Base-by-base conservation (phyloP, 2,888 invertebrate species). In the Campaea margaritaria region DNA sequence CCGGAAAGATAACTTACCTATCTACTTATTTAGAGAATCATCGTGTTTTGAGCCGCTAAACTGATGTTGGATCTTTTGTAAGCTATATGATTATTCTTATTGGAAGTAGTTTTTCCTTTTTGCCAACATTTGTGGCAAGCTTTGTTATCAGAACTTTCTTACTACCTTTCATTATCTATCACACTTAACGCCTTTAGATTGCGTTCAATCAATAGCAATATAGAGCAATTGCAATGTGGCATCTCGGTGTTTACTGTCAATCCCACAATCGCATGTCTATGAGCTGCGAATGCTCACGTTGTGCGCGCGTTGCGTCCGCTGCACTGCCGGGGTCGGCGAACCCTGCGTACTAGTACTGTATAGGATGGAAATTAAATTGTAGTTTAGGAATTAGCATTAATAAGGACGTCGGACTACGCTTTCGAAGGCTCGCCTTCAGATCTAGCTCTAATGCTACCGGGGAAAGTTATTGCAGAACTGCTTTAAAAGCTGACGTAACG, bases 301-400 rank as follows among this genome's bases (percentile, higher is more conserved):
- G 79, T 81, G 73, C 73, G 78, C 71, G 70, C 76, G 65, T 50
- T 61, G 70, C 77, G 78, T 74, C 76, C 72, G 78, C 69, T 72
- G 74, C 76, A 75, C 83, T 83, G 79, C 84, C 86, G 88, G 86
- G 89, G 87, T 89, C 77, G 78, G 77, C 70, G 84, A 81, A 84
- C 90, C 74, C 62, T 61, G 16, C 51, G 44, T 60, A 69, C 67
- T 58, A 2, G 27, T 27, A 38, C 59, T 60, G 51, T 61, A 47
- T 65, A 64, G 46, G 56, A 61, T 57, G 52, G 47, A 58, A 56
- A 59, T 57, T 56, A 53, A 64, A 59, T 46, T 47, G 53, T 56
- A 36, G 47, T 38, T 49, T 53, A 57, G 49, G 43, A 53, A 62
- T 62, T 57, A 39, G 55, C 55, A 61, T 52, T 55, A 55, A 55